Evolutionary conservation across 1,140 invertebrate genomes (phyloP).

Genomic region (Aricia agestis): DNA sequence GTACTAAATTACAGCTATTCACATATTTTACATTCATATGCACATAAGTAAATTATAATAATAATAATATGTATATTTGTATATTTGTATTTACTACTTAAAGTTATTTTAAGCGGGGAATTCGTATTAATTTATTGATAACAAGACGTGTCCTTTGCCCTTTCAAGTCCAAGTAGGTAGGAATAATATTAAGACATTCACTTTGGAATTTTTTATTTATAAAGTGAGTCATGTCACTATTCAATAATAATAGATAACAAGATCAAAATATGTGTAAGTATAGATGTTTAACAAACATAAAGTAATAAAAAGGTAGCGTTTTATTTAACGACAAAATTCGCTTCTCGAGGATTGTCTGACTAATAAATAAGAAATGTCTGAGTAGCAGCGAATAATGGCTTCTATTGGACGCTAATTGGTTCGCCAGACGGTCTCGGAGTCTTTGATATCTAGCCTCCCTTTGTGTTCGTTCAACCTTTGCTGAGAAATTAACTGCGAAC

Average conservation of each 20-base stretch:
- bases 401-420: slow-evolving; percentile 60
- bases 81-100: neutral
- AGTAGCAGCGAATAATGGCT: slow-evolving; percentile 42
- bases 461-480: slow-evolving; percentile 31
- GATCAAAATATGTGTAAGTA: too few species aligned
- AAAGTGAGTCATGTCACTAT: too few species aligned
- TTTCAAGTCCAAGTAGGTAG: neutral
- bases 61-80: neutral
- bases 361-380: slow-evolving; percentile 52
- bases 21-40: neutral
- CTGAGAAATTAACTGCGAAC: slow-evolving; percentile 17
- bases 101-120: neutral
- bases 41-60: neutral
- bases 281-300: too few species aligned
- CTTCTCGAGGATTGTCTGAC: slow-evolving; percentile 35
- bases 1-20: neutral
- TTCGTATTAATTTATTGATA: slow-evolving; percentile 1
- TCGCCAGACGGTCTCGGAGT: slow-evolving; percentile 48
- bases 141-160: neutral
- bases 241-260: too few species aligned
- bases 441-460: slow-evolving; percentile 39
- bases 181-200: neutral
- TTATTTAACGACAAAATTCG: neutral
- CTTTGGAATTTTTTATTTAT: too few species aligned
- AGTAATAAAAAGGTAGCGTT: neutral